These are phyloP conservation scores for Coenonympha arcania DNA, from an alignment of 2,888 invertebrate genomes.

Conservation along the genomic window DNA sequence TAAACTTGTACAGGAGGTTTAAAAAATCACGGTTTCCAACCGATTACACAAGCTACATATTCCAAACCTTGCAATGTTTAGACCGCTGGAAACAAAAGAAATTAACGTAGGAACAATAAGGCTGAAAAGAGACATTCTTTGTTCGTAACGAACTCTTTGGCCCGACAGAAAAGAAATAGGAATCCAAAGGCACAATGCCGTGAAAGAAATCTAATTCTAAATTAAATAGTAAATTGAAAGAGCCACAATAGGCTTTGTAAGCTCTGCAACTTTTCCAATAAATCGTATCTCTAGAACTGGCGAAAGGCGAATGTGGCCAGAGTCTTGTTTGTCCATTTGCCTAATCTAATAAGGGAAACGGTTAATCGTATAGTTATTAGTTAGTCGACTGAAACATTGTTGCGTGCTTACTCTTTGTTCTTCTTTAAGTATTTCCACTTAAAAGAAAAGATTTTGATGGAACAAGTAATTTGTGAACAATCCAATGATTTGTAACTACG, in stretches of 20 bases:
- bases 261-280: constrained; percentile 28
- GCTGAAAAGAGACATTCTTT: not conserved
- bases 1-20: no score
- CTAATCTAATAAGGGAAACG: constrained; percentile 4
- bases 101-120: not conserved
- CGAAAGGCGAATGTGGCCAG: not conserved
- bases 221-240: constrained; percentile 26
- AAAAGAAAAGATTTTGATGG: not conserved
- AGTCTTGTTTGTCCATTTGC: not conserved
- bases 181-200: constrained; percentile 4
- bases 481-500: no score
- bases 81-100: not conserved
- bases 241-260: constrained; percentile 23
- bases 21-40: no score
- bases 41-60: no score
- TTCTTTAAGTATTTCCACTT: not conserved
- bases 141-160: constrained; percentile 1
- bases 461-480: no score
- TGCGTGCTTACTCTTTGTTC: not conserved
- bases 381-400: not conserved
- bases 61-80: not conserved
- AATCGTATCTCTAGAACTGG: constrained; percentile 20
- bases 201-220: constrained; percentile 9
- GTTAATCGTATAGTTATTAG: constrained; percentile 4
- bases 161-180: constrained; percentile 5